Evolutionary conservation across 2,113 vertebrate species (phyloP), one percentile per base, ranked within the genome.

Genomic region (Urocitellus parryii): DNA sequence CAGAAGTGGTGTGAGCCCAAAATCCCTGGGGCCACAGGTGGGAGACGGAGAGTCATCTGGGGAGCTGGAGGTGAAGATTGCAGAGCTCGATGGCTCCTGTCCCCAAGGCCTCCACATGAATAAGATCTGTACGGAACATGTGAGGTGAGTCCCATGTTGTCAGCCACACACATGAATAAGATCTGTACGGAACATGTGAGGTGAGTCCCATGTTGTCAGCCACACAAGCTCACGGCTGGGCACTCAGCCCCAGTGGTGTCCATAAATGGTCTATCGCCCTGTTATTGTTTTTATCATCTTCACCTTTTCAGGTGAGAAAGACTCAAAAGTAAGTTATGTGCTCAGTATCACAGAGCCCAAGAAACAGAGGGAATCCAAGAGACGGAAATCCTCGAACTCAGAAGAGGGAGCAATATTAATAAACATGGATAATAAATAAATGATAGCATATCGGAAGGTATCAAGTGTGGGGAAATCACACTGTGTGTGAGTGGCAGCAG

Each of bases 241-340:
- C n/a, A 56, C n/a, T 14, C 61, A 90, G 56, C 32, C 48, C 32
- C 48, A 92, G 67, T 65, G 65, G 3, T n/a, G 34, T 53, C 42
- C 83, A 73, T 58, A 42, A 91, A 81, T 6, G 92, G 48, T 29
- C 80, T 14, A 74, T 22, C 65, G 53, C 13, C 58, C 68, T 27
- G 2, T 53, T 84, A 58, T 22, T 80, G 85, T 53, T 32, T 48
- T 45, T 74, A 48, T 80, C 56, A 13, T 51, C 48, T 51, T 85
- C 70, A 68, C 45, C 88, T 88, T 93, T 70, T 93, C 45, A 81
- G 74, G 53, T 56, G 25, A 70, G 45, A 79, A 90, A 90, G 32
- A 88, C 68, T 80, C 25, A 65, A 85, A n/a, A 87, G 63, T 34
- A 90, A 61, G 51, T 94, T 61, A 74, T 45, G 61, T 91, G 42